Evolutionary conservation across 2,888 invertebrate species (phyloP), one percentile per base, ranked within the genome.

Genomic region (Ochropleura plecta): DNA sequence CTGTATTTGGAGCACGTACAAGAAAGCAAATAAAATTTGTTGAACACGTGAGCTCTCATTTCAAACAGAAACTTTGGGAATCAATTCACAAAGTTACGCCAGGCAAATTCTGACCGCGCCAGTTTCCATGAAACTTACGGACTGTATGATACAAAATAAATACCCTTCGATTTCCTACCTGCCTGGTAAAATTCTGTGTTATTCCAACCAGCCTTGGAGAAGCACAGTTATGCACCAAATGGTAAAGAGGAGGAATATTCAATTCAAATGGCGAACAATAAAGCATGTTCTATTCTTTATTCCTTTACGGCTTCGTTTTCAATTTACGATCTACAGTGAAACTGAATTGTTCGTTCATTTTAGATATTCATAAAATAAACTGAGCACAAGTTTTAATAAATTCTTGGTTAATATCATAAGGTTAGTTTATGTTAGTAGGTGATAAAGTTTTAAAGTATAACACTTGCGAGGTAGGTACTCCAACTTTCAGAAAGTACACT

Each of bases 1-100:
- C 73, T 77, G 70, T 86, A 87, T 88, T 88, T 83, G 73, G 67
- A 83, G 62, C 86, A 86, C 86, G 88, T 86, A 78, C 76, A 80
- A 80, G 80, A 70, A 84, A 88, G 86, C 83, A 85, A 84, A 89
- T 89, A 81, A 88, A 86, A 86, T 83, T 76, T 78, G 73, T 77
- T 81, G 72, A 73, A 71, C 83, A 79, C 76, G 78, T 75, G 53
- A 82, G 80, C 68, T 77, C 75, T 82, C 84, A 76, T 84, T 85
- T 78, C 67, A 80, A 82, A 82, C 63, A 70, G 74, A 72, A 83
- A 77, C 81, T 85, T 86, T 74, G 70, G 65, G 73, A 83, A 85
- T 86, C 81, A 86, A 82, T 84, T 88, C 68, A 79, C 60, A 66
- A 79, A 84, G 71, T 84, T 83, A 70, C 57, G 55, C 66, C 66